These are phyloP conservation scores for Sinocyclocheilus grahami DNA, from an alignment of 2,113 vertebrate species.

Conservation along the genomic window DNA sequence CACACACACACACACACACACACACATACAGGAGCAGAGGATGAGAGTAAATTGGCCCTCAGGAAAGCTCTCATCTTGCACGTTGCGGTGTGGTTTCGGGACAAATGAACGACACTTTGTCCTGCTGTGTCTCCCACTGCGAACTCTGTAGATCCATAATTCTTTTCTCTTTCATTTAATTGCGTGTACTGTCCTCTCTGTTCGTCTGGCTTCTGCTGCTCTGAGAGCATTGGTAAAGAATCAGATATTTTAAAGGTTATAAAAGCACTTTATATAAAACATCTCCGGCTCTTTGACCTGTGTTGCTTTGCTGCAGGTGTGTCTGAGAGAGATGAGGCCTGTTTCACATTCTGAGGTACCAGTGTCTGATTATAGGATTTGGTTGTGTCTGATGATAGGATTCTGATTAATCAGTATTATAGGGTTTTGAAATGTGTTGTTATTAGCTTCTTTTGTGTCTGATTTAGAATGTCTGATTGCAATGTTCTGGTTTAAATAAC, in stretches of 20 bases:
- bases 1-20: constrained; percentile 10
- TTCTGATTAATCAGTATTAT: not conserved
- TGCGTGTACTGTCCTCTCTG: constrained; percentile 17
- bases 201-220: not conserved
- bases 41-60: constrained; percentile 53
- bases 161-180: constrained; percentile 37
- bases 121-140: not conserved
- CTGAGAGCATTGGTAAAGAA: not conserved
- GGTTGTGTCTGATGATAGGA: not conserved
- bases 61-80: constrained; percentile 35
- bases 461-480: not conserved
- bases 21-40: constrained; percentile 21
- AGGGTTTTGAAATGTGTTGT: not conserved
- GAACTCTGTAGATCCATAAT: constrained; percentile 29
- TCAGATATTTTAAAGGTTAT: constrained; percentile 36
- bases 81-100: constrained; percentile 18
- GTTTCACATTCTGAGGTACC: not conserved
- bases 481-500: not conserved
- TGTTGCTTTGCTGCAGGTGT: not conserved
- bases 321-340: not conserved
- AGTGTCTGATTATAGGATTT: no score
- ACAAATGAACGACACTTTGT: constrained; percentile 37
- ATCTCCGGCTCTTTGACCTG: not conserved
- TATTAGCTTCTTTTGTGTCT: not conserved
- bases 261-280: not conserved